Conservation (phyloP, 1,140 invertebrate species). For the Leptinotarsa defecta region DNA sequence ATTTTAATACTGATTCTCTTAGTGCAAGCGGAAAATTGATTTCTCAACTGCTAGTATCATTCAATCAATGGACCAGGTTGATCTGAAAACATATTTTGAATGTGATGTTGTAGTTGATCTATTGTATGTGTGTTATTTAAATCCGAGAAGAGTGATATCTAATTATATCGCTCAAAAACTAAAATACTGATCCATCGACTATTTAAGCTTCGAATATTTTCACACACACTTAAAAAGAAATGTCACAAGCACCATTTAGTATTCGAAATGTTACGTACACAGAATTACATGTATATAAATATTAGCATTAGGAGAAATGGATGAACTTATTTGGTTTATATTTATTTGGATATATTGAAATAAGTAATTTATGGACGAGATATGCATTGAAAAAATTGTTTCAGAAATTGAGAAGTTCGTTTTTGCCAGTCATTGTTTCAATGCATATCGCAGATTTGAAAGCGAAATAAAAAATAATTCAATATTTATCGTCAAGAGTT, state of each 20-base stretch:
- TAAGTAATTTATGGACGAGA: constrained; percentile 36
- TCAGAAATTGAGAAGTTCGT: neutral
- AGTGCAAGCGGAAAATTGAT: constrained; percentile 36
- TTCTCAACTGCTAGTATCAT: constrained; percentile 7
- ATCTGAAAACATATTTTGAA: neutral
- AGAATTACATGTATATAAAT: constrained; percentile 39
- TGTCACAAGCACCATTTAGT: constrained; percentile 45
- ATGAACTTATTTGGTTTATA: constrained; percentile 41
- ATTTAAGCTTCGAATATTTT: constrained; percentile 14
- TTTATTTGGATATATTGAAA: constrained; percentile 38
- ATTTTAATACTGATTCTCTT: constrained; percentile 46
- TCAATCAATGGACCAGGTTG: neutral
- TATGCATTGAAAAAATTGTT: constrained; percentile 13
- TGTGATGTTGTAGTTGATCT: neutral
- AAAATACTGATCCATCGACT: constrained; percentile 8
- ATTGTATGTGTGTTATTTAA: neutral
- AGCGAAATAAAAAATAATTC: too few species aligned
- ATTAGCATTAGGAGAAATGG: constrained; percentile 33
- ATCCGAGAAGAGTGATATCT: too few species aligned
- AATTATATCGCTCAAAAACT: neutral
- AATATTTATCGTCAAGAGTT: too few species aligned
- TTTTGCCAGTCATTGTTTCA: neutral
- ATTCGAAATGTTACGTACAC: constrained; percentile 39
- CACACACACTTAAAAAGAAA: constrained; percentile 37
- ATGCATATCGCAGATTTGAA: neutral